Conservation (phyloP, 2,797 vertebrate genomes). For the Emydoidea blandingii region DNA sequence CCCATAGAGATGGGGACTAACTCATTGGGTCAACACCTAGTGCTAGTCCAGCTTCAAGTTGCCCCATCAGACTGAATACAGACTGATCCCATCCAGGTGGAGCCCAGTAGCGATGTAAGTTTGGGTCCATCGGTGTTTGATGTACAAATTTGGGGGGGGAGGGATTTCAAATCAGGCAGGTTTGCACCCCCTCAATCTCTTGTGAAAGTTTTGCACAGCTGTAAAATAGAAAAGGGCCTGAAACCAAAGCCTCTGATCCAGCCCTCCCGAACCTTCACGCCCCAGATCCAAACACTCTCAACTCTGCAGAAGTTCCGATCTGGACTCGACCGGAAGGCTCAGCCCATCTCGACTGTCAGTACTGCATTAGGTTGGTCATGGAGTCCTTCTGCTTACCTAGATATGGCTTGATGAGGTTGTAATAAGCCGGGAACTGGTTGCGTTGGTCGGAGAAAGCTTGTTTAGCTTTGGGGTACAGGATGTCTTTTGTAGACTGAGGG, state of each 20-base stretch:
- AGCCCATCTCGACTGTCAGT: not conserved
- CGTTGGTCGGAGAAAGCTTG: conserved; percentile 48
- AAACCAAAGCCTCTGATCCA: not conserved
- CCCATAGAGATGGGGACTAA: rapidly evolving
- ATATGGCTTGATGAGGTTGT: conserved; percentile 66
- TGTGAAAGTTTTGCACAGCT: not conserved
- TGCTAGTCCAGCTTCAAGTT: rapidly evolving
- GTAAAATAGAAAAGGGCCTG: not conserved
- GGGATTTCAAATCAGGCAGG: not conserved
- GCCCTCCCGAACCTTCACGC: not conserved
- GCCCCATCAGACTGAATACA: not conserved
- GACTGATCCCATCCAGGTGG: too few species aligned
- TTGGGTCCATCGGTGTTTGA: not conserved
- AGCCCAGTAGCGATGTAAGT: not conserved
- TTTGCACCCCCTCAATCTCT: not conserved
- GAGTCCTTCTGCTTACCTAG: conserved; percentile 70
- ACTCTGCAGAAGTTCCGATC: not conserved
- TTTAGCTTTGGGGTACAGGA: conserved; percentile 74
- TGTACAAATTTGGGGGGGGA: not conserved
- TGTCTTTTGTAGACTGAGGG: conserved; percentile 22
- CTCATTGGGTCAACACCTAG: not conserved
- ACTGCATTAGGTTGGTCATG: rapidly evolving
- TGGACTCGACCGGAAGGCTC: not conserved
- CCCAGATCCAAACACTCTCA: not conserved
- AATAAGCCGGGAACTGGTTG: conserved; percentile 35